Percentiles rank a stretch among this genome's conserved stretches.
phyloP scores from a whole-genome alignment of 2,797 vertebrate genomes.

The Chiropotes sagulatus region DNA sequence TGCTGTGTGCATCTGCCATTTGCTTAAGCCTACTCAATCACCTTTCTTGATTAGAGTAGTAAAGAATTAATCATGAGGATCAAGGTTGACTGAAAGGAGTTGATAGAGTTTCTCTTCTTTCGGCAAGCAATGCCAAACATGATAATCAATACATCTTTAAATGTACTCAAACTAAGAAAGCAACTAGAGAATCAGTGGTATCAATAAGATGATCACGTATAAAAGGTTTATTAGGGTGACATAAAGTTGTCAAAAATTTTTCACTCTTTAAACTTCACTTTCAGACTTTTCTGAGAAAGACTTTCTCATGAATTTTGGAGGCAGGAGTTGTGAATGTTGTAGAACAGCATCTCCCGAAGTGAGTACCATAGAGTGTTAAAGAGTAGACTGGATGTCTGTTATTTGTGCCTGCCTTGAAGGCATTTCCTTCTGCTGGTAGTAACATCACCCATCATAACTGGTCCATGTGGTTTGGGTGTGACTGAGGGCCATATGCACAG shows the following conservation, averaged over 20 bases:
- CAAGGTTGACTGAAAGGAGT: neutral
- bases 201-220: neutral
- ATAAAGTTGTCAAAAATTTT: neutral
- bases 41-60: slow-evolving; percentile 59
- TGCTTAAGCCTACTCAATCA: slow-evolving; percentile 31
- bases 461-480: neutral
- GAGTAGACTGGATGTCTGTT: neutral
- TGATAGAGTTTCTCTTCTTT: neutral
- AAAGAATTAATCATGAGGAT: slow-evolving; percentile 46
- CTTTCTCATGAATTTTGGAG: neutral
- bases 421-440: neutral
- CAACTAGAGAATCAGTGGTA: neutral
- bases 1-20: slow-evolving; percentile 37
- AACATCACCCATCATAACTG: neutral
- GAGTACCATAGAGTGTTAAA: neutral
- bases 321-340: neutral
- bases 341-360: neutral
- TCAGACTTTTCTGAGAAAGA: neutral
- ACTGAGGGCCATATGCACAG: neutral
- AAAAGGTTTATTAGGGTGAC: neutral
- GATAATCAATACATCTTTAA: neutral
- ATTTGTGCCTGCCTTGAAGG: neutral
- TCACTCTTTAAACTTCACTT: neutral
- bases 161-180: neutral
- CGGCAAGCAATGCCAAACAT: neutral